Conservation (phyloP, 1,140 invertebrate species). For the Zaprionus nigranus region DNA sequence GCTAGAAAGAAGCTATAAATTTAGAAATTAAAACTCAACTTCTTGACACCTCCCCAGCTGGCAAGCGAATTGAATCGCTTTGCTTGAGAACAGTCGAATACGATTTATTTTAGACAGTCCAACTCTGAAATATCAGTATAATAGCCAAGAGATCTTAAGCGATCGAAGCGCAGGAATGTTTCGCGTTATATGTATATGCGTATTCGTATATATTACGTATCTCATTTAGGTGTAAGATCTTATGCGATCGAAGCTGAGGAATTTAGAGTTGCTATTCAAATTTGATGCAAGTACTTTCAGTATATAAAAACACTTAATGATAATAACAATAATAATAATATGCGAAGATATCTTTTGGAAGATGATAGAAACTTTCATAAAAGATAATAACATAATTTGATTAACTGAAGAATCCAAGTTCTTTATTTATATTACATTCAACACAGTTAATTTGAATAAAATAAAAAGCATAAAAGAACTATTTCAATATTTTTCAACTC, state of each 20-base stretch:
- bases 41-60: constrained; percentile 16
- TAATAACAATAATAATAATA: no score
- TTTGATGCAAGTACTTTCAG: neutral
- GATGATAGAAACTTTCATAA: no score
- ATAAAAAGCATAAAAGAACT: neutral
- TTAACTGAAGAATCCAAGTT: no score
- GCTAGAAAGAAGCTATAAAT: constrained; percentile 12
- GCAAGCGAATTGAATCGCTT: constrained; percentile 2
- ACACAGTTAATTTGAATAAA: neutral
- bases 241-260: no score
- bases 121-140: neutral
- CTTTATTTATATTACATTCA: neutral
- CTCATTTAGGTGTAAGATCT: no score
- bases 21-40: constrained; percentile 26
- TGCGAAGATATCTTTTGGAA: no score
- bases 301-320: neutral
- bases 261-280: neutral
- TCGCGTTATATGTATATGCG: no score
- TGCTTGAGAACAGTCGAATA: constrained; percentile 13
- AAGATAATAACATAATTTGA: no score
- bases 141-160: neutral
- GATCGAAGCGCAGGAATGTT: neutral
- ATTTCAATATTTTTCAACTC: neutral
- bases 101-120: neutral
- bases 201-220: no score